Percentiles rank a stretch among this genome's conserved stretches.
These are phyloP conservation scores for Colostygia pectinataria DNA, from an alignment of 2,888 invertebrate genomes.

Conservation along the genomic window DNA sequence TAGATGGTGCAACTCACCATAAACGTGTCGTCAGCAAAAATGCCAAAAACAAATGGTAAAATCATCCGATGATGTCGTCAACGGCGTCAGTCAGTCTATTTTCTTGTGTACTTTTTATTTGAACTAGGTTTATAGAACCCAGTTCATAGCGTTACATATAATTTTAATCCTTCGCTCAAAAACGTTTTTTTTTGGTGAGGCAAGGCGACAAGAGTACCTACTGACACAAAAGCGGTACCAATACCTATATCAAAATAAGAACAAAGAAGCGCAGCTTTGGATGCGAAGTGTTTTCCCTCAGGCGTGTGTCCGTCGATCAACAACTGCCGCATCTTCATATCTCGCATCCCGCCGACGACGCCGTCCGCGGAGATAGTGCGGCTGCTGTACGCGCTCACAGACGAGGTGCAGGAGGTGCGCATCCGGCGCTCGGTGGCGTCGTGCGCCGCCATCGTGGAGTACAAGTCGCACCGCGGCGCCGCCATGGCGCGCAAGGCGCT, in stretches of 20 bases:
- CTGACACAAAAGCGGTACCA: neutral
- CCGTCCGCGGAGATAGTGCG: conserved; percentile 83
- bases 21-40: too few relatives aligned
- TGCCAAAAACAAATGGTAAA: too few relatives aligned
- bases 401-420: conserved; percentile 75
- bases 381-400: conserved; percentile 79
- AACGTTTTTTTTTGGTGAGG: too few relatives aligned
- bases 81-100: too few relatives aligned
- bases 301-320: conserved; percentile 89
- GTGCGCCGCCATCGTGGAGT: conserved; percentile 88
- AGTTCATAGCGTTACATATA: too few relatives aligned
- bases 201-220: neutral
- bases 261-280: too few relatives aligned
- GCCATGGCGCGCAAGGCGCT: conserved; percentile 76
- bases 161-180: too few relatives aligned
- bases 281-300: conserved; percentile 31
- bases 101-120: too few relatives aligned
- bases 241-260: too few relatives aligned
- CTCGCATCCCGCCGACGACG: conserved; percentile 81
- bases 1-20: too few relatives aligned
- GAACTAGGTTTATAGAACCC: too few relatives aligned
- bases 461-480: conserved; percentile 86
- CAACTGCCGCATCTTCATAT: conserved; percentile 89
- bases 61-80: too few relatives aligned
- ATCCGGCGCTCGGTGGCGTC: conserved; percentile 68